Conservation (phyloP, 2,888 invertebrate genomes). For the Protonemura montana region DNA sequence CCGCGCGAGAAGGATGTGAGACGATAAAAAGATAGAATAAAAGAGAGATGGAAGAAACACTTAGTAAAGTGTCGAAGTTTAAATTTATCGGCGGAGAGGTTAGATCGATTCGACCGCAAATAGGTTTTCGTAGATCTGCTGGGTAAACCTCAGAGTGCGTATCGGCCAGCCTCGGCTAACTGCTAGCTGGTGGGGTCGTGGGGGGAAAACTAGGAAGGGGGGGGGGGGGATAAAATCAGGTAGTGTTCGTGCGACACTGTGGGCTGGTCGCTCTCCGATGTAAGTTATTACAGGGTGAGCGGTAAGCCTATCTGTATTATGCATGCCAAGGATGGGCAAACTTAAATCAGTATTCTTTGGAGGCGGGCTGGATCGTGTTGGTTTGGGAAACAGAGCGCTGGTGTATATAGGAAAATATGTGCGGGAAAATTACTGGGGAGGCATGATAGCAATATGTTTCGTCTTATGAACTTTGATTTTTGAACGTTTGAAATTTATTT, state of each 20-base stretch:
- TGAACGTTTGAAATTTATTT: background rate
- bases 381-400: background rate
- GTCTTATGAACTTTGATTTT: background rate
- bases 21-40: slow-evolving; percentile 24
- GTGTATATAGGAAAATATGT: background rate
- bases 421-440: no score
- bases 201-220: background rate
- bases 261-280: background rate
- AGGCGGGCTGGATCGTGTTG: background rate
- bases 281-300: slow-evolving; percentile 31
- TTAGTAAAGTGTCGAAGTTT: slow-evolving; percentile 46
- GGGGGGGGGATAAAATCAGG: slow-evolving; percentile 35
- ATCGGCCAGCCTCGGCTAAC: background rate
- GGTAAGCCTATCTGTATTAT: background rate
- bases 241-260: slow-evolving; percentile 32
- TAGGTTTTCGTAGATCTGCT: background rate
- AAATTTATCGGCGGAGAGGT: slow-evolving; percentile 42
- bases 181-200: background rate
- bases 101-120: slow-evolving; percentile 37
- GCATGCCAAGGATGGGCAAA: background rate
- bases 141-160: background rate
- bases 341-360: background rate
- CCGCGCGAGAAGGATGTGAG: background rate
- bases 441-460: background rate
- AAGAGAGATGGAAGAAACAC: slow-evolving; percentile 43